Conservation (phyloP, 2,888 invertebrate species). For the Metallyticus violacea region DNA sequence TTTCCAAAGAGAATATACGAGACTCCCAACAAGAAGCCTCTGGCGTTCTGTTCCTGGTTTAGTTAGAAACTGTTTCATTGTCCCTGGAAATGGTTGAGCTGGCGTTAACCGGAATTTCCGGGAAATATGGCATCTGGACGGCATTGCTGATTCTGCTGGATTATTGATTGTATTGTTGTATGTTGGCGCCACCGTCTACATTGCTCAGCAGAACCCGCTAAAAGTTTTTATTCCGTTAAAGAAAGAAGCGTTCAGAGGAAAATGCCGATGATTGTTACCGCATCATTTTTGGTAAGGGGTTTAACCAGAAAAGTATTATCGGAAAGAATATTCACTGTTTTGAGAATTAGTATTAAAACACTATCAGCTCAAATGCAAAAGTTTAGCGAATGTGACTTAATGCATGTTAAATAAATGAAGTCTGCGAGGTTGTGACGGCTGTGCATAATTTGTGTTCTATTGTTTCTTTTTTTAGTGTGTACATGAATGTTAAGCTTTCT, state of each 20-base stretch:
- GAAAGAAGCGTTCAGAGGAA: neutral
- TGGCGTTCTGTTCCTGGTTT: neutral
- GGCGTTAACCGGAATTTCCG: slow-evolving; percentile 2
- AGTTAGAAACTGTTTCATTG: neutral
- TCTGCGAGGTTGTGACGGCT: too few species aligned
- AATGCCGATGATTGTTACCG: too few species aligned
- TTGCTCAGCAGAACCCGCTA: neutral
- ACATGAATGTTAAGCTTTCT: too few species aligned
- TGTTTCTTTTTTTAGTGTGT: too few species aligned
- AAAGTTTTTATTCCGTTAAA: neutral
- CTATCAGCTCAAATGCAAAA: too few species aligned
- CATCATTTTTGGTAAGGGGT: too few species aligned
- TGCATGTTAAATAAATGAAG: too few species aligned
- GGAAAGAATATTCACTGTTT: neutral
- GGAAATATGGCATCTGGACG: slow-evolving; percentile 10
- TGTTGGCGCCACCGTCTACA: slow-evolving; percentile 2
- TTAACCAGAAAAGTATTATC: neutral
- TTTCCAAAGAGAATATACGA: neutral
- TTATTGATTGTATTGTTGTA: slow-evolving; percentile 9
- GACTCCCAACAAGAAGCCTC: neutral
- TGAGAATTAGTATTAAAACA: too few species aligned
- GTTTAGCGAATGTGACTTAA: too few species aligned
- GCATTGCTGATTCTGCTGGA: neutral
- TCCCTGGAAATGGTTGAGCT: slow-evolving; percentile 9
- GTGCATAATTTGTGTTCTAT: too few species aligned